Evolutionary conservation across 2,113 vertebrate species (phyloP).

Genomic region (Cepphus grylle): DNA sequence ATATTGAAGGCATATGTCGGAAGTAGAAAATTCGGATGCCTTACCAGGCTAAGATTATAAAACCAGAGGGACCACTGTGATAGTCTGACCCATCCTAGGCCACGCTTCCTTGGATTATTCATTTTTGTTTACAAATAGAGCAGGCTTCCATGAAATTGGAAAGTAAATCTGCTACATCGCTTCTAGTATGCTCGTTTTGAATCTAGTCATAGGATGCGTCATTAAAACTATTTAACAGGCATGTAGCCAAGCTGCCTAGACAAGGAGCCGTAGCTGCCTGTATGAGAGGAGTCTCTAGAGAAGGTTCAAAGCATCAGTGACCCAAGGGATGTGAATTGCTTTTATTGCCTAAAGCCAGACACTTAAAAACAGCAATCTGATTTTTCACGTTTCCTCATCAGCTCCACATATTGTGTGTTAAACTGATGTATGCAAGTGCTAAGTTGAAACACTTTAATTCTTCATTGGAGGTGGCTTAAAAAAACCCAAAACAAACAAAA

Average conservation of each 20-base stretch:
- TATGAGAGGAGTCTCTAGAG: neutral
- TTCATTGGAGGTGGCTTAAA: neutral
- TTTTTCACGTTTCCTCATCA: neutral
- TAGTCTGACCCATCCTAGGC: neutral
- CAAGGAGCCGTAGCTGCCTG: neutral
- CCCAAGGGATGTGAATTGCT: neutral
- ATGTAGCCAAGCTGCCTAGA: neutral
- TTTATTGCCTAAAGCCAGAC: neutral
- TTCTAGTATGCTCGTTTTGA: neutral
- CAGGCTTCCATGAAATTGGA: neutral
- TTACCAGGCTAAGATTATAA: neutral
- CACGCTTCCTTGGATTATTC: neutral
- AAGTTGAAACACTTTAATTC: neutral
- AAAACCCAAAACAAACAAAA: neutral
- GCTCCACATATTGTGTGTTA: neutral
- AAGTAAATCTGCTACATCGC: neutral
- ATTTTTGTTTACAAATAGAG: neutral
- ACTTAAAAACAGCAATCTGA: neutral
- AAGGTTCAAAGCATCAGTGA: neutral
- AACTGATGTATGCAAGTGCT: neutral
- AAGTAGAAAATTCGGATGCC: neutral
- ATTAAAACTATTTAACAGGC: neutral
- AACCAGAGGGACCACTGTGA: neutral
- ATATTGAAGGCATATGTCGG: neutral
- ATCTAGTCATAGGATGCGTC: neutral